These are phyloP conservation scores for Papilio helenus DNA, from an alignment of 1,140 invertebrate genomes.

Conservation along the genomic window DNA sequence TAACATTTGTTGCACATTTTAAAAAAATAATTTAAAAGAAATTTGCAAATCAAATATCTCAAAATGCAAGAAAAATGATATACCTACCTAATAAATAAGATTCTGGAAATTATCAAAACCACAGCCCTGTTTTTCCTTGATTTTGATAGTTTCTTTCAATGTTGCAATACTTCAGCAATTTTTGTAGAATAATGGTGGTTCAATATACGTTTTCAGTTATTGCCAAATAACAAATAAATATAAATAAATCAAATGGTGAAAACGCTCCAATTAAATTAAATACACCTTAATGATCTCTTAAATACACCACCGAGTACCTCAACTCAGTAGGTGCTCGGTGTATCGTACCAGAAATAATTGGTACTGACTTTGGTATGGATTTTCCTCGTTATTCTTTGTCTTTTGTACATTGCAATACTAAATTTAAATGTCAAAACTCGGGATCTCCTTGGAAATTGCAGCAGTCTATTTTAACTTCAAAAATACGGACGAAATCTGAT, in stretches of 20 bases:
- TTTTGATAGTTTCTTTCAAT: not conserved
- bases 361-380: not conserved
- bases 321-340: not conserved
- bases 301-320: not conserved
- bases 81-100: not conserved
- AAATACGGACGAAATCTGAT: conserved; percentile 35
- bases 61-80: conserved; percentile 12
- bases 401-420: not conserved
- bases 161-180: not conserved
- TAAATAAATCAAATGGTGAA: not conserved
- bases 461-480: conserved; percentile 6
- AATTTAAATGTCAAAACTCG: not conserved
- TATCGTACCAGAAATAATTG: not conserved
- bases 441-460: not conserved
- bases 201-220: not conserved
- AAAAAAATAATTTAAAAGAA: not conserved
- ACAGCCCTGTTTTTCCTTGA: conserved; percentile 17
- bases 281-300: not conserved
- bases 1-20: not conserved
- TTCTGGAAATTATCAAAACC: conserved; percentile 18
- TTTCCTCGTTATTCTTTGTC: not conserved
- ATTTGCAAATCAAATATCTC: not conserved
- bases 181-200: not conserved
- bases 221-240: not conserved
- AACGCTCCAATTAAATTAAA: not conserved